Base-by-base conservation (phyloP, 2,888 invertebrate genomes). In the Drosophila emarginata region DNA sequence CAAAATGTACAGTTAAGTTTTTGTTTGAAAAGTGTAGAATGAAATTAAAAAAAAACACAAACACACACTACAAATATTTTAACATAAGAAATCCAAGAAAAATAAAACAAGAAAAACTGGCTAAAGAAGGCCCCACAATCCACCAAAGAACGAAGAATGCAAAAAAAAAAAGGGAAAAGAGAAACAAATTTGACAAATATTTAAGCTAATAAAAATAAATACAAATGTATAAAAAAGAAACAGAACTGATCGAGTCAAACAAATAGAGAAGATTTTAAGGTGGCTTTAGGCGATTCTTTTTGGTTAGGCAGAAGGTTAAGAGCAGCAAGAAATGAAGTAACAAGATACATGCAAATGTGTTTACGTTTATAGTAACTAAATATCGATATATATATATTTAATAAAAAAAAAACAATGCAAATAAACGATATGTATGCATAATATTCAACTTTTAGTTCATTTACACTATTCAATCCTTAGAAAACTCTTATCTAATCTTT, bases 351-450 rank as follows among this genome's bases (percentile, higher is more conserved):
- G 63, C 14, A 52, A 64, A 69, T 58, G 77, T 79, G 64, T 64
- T 75, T 67, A 74, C 77, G 79, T 83, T 78, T 74, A 74, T 67
- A 67, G 70, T 63, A 58, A 64, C 62, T 70, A 68, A 68, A 72
- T 81, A 64, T 67, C 70, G 76, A 78, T 72, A 74, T 72, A 74
- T 76, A 85, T 82, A 85, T 78, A 79, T 59, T 68, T 64, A 67
- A 69, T 76, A 71, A 76, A 77, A 71, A 76, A 57, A 64, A 64
- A 51, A 26, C 26, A 63, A 65, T 65, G 45, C 18, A 69, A 65
- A 50, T 54, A 18, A 36, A 36, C 36, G 12, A 54, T 54, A 12
- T 54, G 32, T 54, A 60, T 61, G 40, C 45, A 11, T 45, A 45
- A 45, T 45, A 45, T 45, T 45, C 11, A 45, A 45, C 11, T 18